phyloP scores from a whole-genome alignment of 2,797 vertebrate genomes.

The Todus mexicanus region DNA sequence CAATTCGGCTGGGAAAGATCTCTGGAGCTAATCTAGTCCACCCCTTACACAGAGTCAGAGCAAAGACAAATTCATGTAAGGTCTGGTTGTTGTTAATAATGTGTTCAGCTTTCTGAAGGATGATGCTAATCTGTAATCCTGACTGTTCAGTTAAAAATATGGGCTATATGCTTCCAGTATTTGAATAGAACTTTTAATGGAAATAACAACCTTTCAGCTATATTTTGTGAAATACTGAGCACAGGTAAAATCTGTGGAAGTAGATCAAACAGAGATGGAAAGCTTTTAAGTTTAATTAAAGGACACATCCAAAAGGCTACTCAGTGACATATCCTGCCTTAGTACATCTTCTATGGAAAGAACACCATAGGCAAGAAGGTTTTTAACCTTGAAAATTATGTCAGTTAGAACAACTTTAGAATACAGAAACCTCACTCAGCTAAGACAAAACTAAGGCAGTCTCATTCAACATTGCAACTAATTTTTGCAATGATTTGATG shows the following conservation, averaged over 20 bases:
- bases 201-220: neutral
- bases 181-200: neutral
- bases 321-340: neutral
- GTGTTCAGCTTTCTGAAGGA: neutral
- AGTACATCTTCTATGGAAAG: neutral
- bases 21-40: neutral
- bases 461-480: neutral
- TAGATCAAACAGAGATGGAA: neutral
- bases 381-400: neutral
- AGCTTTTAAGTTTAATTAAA: neutral
- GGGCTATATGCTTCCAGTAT: neutral
- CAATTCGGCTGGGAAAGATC: neutral
- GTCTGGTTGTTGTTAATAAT: neutral
- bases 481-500: neutral
- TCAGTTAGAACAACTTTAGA: neutral
- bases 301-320: neutral
- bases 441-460: neutral
- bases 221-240: neutral
- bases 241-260: neutral
- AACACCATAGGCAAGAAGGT: neutral
- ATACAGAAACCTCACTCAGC: neutral
- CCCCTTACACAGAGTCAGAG: neutral
- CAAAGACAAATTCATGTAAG: neutral
- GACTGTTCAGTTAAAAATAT: neutral
- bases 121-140: neutral